phyloP scores from a whole-genome alignment of 2,797 vertebrate genomes.

The Poecile montanus region DNA sequence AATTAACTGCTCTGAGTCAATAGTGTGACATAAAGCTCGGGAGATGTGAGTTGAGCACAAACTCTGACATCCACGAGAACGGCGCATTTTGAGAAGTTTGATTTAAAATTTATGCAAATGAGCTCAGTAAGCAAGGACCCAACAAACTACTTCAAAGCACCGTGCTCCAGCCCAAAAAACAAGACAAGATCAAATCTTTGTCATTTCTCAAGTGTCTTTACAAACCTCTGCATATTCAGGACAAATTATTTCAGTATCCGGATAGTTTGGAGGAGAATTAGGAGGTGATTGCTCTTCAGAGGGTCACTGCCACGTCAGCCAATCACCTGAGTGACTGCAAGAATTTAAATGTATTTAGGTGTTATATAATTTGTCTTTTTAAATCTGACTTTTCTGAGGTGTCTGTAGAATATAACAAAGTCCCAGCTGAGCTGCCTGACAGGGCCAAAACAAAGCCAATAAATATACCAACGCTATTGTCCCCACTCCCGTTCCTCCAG shows the following conservation, averaged over 20 bases:
- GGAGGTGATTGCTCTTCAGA: background rate
- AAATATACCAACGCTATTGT: rapidly evolving
- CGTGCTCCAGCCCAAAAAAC: background rate
- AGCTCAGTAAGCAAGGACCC: background rate
- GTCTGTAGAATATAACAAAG: background rate
- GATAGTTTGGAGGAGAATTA: background rate
- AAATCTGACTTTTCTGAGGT: background rate
- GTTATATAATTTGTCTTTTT: background rate
- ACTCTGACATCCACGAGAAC: background rate
- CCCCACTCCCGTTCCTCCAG: background rate
- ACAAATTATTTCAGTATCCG: background rate
- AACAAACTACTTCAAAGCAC: conserved; percentile 47
- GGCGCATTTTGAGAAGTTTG: background rate
- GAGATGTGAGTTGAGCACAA: conserved; percentile 4
- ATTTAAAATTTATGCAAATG: conserved; percentile 26
- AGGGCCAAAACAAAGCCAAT: background rate
- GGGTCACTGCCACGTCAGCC: background rate
- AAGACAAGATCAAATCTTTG: background rate
- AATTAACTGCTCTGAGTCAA: conserved; percentile 51
- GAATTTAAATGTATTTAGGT: background rate
- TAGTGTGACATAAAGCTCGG: conserved; percentile 22
- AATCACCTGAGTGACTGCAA: background rate
- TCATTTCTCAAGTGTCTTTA: background rate
- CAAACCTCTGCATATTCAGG: background rate
- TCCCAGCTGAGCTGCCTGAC: background rate